These are phyloP conservation scores for Neolamprologus caudopunctatus DNA, from an alignment of 2,113 vertebrate species.

Conservation along the genomic window DNA sequence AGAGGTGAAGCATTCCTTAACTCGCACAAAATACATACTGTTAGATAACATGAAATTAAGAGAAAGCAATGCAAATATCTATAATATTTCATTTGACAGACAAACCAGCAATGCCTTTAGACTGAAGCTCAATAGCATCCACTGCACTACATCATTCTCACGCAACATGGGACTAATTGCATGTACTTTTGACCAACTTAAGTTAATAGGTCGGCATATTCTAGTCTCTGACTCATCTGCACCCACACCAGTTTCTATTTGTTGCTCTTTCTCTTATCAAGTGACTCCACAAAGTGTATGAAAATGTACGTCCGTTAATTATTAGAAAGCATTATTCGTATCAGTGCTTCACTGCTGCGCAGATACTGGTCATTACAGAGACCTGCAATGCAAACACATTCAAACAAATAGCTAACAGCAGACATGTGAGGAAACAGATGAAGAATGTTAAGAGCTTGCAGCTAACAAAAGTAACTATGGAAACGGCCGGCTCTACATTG, in stretches of 20 bases:
- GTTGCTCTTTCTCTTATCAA: constrained; percentile 36
- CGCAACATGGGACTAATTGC: constrained; percentile 46
- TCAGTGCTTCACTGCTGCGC: constrained; percentile 18
- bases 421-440: constrained; percentile 72
- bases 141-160: constrained; percentile 26
- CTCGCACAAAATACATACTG: background rate
- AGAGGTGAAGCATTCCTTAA: background rate
- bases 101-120: background rate
- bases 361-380: constrained; percentile 17
- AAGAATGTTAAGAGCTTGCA: constrained; percentile 74
- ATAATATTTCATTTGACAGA: background rate
- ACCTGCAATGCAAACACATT: constrained; percentile 54
- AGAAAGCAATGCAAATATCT: background rate
- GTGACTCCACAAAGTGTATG: constrained; percentile 8
- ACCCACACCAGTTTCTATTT: constrained; percentile 61
- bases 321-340: constrained; percentile 19
- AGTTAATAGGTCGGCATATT: constrained; percentile 55
- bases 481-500: constrained; percentile 75
- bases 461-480: constrained; percentile 82
- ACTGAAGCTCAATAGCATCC: constrained; percentile 21
- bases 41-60: background rate
- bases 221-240: constrained; percentile 62
- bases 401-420: constrained; percentile 63
- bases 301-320: constrained; percentile 6
- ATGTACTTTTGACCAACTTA: constrained; percentile 51